These are phyloP conservation scores for Leucoraja erinaceus DNA, from an alignment of 2,113 vertebrate species.

Conservation along the genomic window DNA sequence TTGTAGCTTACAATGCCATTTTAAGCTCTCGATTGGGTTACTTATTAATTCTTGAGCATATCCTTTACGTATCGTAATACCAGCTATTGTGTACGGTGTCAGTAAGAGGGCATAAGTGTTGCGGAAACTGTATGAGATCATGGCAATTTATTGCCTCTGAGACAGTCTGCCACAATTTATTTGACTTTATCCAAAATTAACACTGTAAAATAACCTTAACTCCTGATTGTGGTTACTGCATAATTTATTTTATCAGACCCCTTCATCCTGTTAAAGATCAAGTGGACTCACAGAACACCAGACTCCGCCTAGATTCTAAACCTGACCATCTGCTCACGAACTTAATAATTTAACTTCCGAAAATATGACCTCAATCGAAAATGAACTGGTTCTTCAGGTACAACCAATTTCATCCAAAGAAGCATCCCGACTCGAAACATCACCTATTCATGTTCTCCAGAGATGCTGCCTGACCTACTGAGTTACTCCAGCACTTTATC, in stretches of 20 bases:
- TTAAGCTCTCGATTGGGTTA: slow-evolving; percentile 24
- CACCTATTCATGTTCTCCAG: too few species aligned
- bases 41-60: not conserved
- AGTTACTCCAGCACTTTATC: too few species aligned
- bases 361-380: not conserved
- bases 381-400: not conserved
- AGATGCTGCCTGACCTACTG: too few species aligned
- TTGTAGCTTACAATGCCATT: not conserved
- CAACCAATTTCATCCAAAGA: not conserved
- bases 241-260: not conserved
- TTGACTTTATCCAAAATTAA: not conserved
- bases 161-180: not conserved
- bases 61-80: not conserved
- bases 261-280: not conserved
- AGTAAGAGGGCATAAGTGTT: not conserved
- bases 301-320: not conserved
- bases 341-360: not conserved
- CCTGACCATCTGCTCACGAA: not conserved
- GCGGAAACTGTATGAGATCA: not conserved
- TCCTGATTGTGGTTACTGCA: not conserved
- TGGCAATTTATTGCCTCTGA: not conserved
- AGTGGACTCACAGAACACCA: too few species aligned
- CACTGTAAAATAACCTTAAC: not conserved
- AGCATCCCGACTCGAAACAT: too few species aligned
- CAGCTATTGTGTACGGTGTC: not conserved